These are phyloP conservation scores for Helicolenus hilgendorfi DNA, from an alignment of 2,797 vertebrate genomes.

Conservation along the genomic window DNA sequence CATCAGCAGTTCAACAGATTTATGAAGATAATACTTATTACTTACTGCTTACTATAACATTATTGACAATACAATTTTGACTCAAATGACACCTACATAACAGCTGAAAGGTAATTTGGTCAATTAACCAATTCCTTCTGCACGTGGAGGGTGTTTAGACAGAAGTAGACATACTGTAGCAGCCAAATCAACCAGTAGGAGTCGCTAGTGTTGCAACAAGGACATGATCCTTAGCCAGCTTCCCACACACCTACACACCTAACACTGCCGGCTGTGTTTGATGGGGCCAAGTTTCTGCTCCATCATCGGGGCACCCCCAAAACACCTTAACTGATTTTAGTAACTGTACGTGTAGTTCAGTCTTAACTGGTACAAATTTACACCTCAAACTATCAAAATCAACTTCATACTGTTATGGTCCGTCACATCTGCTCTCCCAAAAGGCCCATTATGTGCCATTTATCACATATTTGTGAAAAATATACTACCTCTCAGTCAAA, in stretches of 20 bases:
- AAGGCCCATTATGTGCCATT: neutral
- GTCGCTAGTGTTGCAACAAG: neutral
- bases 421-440: neutral
- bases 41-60: neutral
- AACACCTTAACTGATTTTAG: neutral
- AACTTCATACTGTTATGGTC: neutral
- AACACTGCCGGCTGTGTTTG: no score
- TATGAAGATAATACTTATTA: no score
- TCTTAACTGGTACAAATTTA: neutral
- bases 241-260: neutral
- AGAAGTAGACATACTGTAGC: neutral
- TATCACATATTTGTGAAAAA: neutral
- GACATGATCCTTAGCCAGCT: neutral
- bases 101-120: neutral
- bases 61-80: neutral
- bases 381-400: neutral
- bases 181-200: neutral
- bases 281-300: neutral
- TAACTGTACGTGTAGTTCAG: neutral
- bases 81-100: neutral
- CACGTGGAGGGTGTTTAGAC: neutral
- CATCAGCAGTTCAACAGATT: neutral
- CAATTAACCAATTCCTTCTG: neutral
- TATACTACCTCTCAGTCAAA: neutral
- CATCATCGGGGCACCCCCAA: neutral